These are phyloP conservation scores for Potamarius usumacintae DNA, from an alignment of 2,113 vertebrate genomes.

Conservation along the genomic window DNA sequence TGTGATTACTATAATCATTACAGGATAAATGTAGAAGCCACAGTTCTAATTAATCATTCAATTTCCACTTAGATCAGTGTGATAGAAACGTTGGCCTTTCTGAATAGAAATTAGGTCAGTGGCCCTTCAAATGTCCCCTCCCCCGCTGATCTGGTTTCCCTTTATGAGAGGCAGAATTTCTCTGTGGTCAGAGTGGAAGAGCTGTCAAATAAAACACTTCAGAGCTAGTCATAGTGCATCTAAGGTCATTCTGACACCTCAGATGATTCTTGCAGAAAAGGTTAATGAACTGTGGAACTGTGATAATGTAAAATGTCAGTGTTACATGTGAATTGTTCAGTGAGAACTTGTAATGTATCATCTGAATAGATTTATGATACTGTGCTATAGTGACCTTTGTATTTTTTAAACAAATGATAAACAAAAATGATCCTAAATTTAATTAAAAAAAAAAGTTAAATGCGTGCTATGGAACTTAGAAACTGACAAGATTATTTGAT, in stretches of 20 bases:
- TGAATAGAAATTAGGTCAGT: slow-evolving; percentile 5
- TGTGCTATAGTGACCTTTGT: background rate
- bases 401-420: background rate
- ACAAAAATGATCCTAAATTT: background rate
- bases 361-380: background rate
- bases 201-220: slow-evolving; percentile 9
- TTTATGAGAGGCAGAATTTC: slow-evolving; percentile 30
- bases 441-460: background rate
- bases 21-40: background rate
- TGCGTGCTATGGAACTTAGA: no score
- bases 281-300: background rate
- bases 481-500: no score
- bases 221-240: slow-evolving; percentile 38
- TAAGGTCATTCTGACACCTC: slow-evolving; percentile 28
- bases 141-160: slow-evolving; percentile 34
- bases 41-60: background rate
- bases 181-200: slow-evolving; percentile 29
- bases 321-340: background rate
- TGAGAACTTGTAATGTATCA: background rate
- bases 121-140: slow-evolving; percentile 25
- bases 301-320: background rate
- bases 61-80: background rate
- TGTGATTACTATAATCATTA: background rate
- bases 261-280: no score
- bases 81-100: background rate